Percentiles rank a stretch among this genome's conserved stretches.
Conservation (phyloP, 2,888 invertebrate species). For the Cremastobaeus sp. region DNA sequence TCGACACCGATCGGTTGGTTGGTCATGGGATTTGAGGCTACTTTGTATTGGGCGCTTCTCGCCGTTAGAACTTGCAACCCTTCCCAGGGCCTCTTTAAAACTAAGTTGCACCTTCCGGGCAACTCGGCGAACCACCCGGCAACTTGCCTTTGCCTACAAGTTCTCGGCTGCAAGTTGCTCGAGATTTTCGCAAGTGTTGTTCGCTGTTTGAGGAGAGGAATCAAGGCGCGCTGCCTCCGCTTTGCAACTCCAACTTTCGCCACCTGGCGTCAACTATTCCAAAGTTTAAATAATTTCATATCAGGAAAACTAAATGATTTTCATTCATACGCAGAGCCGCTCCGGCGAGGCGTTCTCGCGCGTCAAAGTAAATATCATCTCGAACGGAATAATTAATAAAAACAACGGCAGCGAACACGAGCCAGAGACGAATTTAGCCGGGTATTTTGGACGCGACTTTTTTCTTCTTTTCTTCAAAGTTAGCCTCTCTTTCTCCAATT, state of each 20-base stretch:
- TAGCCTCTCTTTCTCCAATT: conserved; percentile 41
- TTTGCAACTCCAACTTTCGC: conserved; percentile 66
- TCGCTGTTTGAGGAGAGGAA: conserved; percentile 31
- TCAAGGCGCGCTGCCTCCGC: conserved; percentile 36
- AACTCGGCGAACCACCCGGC: conserved; percentile 50
- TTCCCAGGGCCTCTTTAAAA: conserved; percentile 29
- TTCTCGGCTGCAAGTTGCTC: conserved; percentile 48
- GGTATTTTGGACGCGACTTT: not conserved
- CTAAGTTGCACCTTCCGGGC: conserved; percentile 47
- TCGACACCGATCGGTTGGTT: conserved; percentile 61
- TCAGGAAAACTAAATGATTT: not conserved
- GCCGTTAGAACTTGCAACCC: not conserved
- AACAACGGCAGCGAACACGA: too few species aligned
- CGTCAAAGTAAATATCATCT: too few species aligned
- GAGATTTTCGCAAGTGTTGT: conserved; percentile 59
- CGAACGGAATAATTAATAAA: too few species aligned
- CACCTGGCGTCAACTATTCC: conserved; percentile 24
- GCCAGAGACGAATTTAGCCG: too few species aligned
- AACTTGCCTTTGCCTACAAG: conserved; percentile 40
- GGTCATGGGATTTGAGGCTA: conserved; percentile 56
- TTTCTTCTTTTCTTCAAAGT: conserved; percentile 19
- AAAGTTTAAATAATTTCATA: conserved; percentile 16
- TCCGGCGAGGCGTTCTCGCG: too few species aligned
- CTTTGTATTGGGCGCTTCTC: conserved; percentile 42
- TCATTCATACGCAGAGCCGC: not conserved